These are phyloP conservation scores for Pardosa pseudoannulata DNA, from an alignment of 2,888 invertebrate genomes.

Conservation along the genomic window DNA sequence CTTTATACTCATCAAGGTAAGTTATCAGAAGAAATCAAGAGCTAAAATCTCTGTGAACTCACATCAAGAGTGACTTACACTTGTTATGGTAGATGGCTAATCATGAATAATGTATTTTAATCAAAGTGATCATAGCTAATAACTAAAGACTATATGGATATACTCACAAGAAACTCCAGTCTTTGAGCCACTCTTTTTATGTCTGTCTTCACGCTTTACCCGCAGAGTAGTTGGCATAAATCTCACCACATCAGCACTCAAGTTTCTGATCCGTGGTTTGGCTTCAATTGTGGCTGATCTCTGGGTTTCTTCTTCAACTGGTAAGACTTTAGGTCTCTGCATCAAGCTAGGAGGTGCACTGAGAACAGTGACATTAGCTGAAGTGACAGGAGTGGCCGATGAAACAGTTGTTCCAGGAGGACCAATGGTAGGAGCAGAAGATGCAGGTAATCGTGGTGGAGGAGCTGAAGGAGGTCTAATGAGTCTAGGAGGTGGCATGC, in stretches of 20 bases:
- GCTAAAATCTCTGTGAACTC: too few species aligned
- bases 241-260: constrained; percentile 95
- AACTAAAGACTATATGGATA: too few species aligned
- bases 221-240: constrained; percentile 95
- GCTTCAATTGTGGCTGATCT: constrained; percentile 89
- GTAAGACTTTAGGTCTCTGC: constrained; percentile 79
- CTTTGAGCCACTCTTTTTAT: constrained; percentile 62
- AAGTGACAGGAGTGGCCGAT: constrained; percentile 78
- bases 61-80: too few species aligned
- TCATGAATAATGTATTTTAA: too few species aligned
- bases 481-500: constrained; percentile 74
- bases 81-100: too few species aligned
- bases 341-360: constrained; percentile 90
- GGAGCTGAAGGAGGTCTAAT: constrained; percentile 70
- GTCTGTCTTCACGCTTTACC: constrained; percentile 86
- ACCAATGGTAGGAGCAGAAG: constrained; percentile 76
- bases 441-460: constrained; percentile 48
- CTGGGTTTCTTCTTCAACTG: constrained; percentile 75
- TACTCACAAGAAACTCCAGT: constrained; percentile 55
- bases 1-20: too few species aligned
- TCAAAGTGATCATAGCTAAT: too few species aligned
- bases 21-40: too few species aligned
- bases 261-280: constrained; percentile 95
- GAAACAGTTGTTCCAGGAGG: constrained; percentile 75
- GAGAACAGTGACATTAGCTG: constrained; percentile 80